Base-by-base conservation (phyloP, 2,888 invertebrate genomes). In the Rapana venosa region DNA sequence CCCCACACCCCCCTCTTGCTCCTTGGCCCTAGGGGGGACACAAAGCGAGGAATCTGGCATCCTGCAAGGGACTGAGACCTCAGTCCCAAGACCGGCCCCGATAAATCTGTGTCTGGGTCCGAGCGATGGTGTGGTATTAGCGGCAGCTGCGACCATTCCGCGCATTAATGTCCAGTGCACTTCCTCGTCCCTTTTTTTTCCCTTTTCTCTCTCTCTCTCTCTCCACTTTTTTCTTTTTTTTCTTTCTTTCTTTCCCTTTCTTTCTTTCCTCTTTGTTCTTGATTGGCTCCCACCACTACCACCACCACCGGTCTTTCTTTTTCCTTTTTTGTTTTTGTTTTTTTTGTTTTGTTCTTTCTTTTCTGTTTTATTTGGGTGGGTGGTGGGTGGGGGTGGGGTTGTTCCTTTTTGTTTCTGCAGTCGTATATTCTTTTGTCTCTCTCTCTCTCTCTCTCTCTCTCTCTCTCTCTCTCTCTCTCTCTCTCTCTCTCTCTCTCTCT, bases 151-250 rank as follows among this genome's bases (percentile, higher is more conserved):
- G 83, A 58, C 83, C 56, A 35, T 36, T 22, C 30, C 61, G 32
- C 61, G 81, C 88, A 88, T 83, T 88, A 83, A 83, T 88, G 61
- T 83, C 88, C 88, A 88, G 58, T 58, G 88, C 83, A 83, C 81
- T 81, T 47, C 26, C 15, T 79, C 88, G 20, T 32, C 77, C 58
- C 35, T 66, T 36, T 30, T 13, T 20, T 61, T 61, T 20, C 15
- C 2, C 47, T 47, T 22, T 47, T 47, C 2, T 61, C 36, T 61
- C 26, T 22, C 26, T 61, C 86, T 61, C 17, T 30, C 61, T 32
- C n/a, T 61, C 61, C 47, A 1, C n/a, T 30, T 15, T n/a, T 77
- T 4, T 30, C 77, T 77, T n/a, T 77, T n/a, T 36, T 83, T 36
- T 83, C 83, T 77, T 15, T 58, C 58, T 84, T 58, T 30, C 84